Evolutionary conservation across 2,113 vertebrate genomes (phyloP), one percentile per base, ranked within the genome.

Genomic region (Pygoscelis antarcticus): DNA sequence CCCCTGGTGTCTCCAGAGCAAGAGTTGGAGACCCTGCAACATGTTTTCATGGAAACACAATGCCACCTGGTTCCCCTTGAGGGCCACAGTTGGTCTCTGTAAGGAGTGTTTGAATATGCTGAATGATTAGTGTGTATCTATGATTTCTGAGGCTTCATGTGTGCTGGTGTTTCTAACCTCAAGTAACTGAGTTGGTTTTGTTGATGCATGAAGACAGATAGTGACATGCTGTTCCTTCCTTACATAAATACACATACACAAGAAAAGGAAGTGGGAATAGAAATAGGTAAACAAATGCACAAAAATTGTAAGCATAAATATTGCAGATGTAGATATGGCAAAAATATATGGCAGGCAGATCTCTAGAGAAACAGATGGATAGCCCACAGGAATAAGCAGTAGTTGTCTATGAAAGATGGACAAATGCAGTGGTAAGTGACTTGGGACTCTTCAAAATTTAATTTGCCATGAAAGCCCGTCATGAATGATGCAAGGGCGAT

Each of bases 361-460:
- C 80, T 94, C 89, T 54, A 75, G 83, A 91, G 91, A 95, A 94
- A 94, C 80, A 95, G 90, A 90, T 62, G 95, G 88, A 76, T 69
- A 90, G 78, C 87, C 61, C 69, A 61, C n/a, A 93, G 92, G 83
- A 72, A 84, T 79, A 93, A 93, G 71, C 76, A 87, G 74, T 75
- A 93, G 61, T 44, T 94, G 49, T 87, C 72, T 65, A 46, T 87
- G 83, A 84, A 94, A 96, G 92, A 89, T 38, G 61, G 81, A 64
- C 61, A 93, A 92, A 75, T 74, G 65, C 58, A 87, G 76, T 84
- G 44, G 83, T 91, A 96, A 97, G 94, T 88, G 85, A 52, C 84
- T 96, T 94, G 81, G 82, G 88, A 93, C 88, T 94, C 80, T 92
- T 95, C 87, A 92, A 96, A 96, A 92, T 93, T 94, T 96, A 95